Conservation (phyloP, 2,888 invertebrate species). For the Camptogramma bilineatum region DNA sequence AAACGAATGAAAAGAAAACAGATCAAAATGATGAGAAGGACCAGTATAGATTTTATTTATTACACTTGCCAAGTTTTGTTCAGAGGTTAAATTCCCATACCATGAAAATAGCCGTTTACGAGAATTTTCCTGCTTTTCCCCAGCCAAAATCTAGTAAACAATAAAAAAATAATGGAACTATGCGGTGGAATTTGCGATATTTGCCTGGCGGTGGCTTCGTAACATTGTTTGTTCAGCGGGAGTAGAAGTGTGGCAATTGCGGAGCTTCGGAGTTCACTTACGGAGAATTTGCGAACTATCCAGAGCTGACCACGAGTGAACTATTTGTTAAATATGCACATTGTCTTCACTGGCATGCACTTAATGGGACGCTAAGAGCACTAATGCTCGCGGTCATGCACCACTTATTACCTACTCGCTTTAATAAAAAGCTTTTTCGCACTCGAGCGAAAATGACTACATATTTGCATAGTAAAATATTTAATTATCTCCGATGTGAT, state of each 20-base stretch:
- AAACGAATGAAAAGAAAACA: background rate
- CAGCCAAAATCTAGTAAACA: slow-evolving; percentile 45
- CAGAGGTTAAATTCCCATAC: slow-evolving; percentile 4
- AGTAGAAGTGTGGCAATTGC: slow-evolving; percentile 48
- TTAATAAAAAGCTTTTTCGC: slow-evolving; percentile 33
- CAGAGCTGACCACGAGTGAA: slow-evolving; percentile 56
- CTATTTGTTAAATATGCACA: slow-evolving; percentile 62
- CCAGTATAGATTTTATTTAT: too few species aligned
- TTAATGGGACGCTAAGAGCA: slow-evolving; percentile 48
- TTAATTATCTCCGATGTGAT: slow-evolving; percentile 1
- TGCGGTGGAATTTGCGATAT: slow-evolving; percentile 57
- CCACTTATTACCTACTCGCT: slow-evolving; percentile 40
- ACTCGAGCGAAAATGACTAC: slow-evolving; percentile 14
- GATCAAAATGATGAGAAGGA: too few species aligned
- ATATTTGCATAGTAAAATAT: slow-evolving; percentile 11
- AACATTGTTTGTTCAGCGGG: slow-evolving; percentile 54
- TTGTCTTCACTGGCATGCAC: slow-evolving; percentile 50
- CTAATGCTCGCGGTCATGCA: slow-evolving; percentile 40
- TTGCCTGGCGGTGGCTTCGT: slow-evolving; percentile 45
- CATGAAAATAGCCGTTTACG: slow-evolving; percentile 14
- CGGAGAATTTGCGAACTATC: slow-evolving; percentile 64
- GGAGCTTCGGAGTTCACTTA: slow-evolving; percentile 57
- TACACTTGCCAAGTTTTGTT: background rate
- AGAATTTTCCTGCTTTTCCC: slow-evolving; percentile 12
- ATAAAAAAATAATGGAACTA: slow-evolving; percentile 47